Conservation (phyloP, 2,888 invertebrate genomes). For the Ametastegia equiseti region DNA sequence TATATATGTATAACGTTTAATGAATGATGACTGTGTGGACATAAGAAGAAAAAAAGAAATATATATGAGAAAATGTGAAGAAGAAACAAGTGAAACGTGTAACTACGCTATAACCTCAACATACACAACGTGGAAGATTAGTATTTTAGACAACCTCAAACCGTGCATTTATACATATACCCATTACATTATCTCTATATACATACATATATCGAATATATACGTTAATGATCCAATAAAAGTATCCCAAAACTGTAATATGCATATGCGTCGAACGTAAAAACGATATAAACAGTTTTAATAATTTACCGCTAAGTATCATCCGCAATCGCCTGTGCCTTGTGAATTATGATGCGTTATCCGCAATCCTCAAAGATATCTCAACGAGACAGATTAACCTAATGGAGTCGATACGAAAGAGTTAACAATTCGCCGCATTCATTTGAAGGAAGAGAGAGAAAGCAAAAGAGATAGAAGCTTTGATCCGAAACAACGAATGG, state of each 20-base stretch:
- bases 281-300: not conserved
- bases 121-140: constrained; percentile 32
- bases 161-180: constrained; percentile 38
- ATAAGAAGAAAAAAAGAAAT: not conserved
- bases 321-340: not conserved
- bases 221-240: not conserved
- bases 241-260: not conserved
- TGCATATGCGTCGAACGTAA: not conserved
- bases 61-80: not conserved
- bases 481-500: constrained; percentile 2
- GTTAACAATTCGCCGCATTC: not conserved
- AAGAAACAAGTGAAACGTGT: not conserved
- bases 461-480: no score
- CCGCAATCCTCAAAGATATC: not conserved
- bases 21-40: not conserved
- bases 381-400: not conserved
- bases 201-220: not conserved
- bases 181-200: constrained; percentile 1
- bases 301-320: not conserved
- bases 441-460: constrained; percentile 1
- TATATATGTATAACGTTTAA: not conserved
- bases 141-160: constrained; percentile 23
- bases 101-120: not conserved
- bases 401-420: not conserved
- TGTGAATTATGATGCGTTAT: not conserved